These are phyloP conservation scores for Remorina albescens DNA, from an alignment of 2,797 vertebrate species.

Conservation along the genomic window DNA sequence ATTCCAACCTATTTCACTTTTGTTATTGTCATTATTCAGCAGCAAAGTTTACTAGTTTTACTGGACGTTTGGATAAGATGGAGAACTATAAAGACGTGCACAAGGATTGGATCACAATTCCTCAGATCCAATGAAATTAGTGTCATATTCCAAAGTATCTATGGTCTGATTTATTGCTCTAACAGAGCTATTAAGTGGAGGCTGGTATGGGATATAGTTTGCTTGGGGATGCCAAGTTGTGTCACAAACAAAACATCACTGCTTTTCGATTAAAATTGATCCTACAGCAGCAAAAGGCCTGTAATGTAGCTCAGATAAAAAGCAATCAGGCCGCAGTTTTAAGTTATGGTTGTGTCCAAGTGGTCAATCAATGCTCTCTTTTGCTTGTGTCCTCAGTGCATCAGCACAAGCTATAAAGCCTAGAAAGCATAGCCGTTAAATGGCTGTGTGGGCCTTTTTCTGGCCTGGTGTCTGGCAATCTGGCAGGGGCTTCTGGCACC, in stretches of 20 bases:
- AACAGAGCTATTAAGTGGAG: slow-evolving; percentile 15
- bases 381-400: slow-evolving; percentile 68
- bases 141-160: not conserved
- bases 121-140: not conserved
- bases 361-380: slow-evolving; percentile 78
- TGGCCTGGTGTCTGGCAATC: slow-evolving; percentile 70
- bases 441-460: slow-evolving; percentile 56
- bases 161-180: not conserved
- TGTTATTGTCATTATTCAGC: too few species aligned
- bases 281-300: slow-evolving; percentile 42
- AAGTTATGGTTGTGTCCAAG: slow-evolving; percentile 72
- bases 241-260: slow-evolving; percentile 50
- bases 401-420: slow-evolving; percentile 71
- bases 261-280: slow-evolving; percentile 53
- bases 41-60: too few species aligned
- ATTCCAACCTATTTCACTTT: too few species aligned
- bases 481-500: slow-evolving; percentile 68
- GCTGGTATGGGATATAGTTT: slow-evolving; percentile 6
- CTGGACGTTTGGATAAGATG: too few species aligned
- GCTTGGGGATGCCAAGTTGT: slow-evolving; percentile 29
- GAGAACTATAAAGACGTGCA: not conserved
- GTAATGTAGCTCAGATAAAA: slow-evolving; percentile 59
- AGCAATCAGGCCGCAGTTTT: slow-evolving; percentile 64
- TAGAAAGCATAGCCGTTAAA: slow-evolving; percentile 74
- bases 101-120: not conserved